Percentiles rank a stretch among this genome's conserved stretches.
These are phyloP conservation scores for Amiota communis DNA, from an alignment of 2,888 invertebrate genomes.

Conservation along the genomic window DNA sequence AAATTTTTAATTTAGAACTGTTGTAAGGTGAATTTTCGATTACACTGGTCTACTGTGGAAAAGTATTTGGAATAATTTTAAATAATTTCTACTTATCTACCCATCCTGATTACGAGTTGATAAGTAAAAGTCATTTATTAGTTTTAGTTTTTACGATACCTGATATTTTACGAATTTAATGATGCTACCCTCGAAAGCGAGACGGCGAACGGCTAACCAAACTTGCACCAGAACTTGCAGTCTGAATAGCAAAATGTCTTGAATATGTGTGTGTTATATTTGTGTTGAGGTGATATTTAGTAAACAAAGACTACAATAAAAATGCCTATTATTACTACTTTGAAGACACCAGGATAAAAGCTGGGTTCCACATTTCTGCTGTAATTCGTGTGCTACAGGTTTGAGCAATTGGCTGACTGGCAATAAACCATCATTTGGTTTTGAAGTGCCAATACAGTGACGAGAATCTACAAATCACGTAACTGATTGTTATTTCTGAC, in stretches of 20 bases:
- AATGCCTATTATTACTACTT: not conserved
- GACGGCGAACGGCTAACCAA: not conserved
- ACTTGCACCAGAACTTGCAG: not conserved
- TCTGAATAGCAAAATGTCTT: not conserved
- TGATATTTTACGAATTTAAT: not conserved
- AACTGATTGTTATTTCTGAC: too few species aligned
- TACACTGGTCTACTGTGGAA: too few species aligned
- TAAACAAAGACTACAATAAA: not conserved
- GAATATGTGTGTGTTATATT: constrained; percentile 1
- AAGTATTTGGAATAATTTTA: too few species aligned
- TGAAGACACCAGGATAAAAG: not conserved
- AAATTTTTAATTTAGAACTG: too few species aligned
- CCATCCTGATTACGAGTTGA: too few species aligned
- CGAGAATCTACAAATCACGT: not conserved
- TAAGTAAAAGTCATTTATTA: not conserved
- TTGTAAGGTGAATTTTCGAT: too few species aligned
- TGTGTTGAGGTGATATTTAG: constrained; percentile 1
- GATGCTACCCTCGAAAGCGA: not conserved
- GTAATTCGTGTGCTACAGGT: not conserved
- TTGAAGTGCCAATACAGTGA: not conserved
- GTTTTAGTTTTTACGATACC: not conserved
- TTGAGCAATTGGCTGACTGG: not conserved
- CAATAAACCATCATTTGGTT: not conserved
- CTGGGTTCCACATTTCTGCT: not conserved
- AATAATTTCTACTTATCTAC: too few species aligned